phyloP scores from a whole-genome alignment of 1,140 invertebrate genomes.

The Philopotamus ludificatus region DNA sequence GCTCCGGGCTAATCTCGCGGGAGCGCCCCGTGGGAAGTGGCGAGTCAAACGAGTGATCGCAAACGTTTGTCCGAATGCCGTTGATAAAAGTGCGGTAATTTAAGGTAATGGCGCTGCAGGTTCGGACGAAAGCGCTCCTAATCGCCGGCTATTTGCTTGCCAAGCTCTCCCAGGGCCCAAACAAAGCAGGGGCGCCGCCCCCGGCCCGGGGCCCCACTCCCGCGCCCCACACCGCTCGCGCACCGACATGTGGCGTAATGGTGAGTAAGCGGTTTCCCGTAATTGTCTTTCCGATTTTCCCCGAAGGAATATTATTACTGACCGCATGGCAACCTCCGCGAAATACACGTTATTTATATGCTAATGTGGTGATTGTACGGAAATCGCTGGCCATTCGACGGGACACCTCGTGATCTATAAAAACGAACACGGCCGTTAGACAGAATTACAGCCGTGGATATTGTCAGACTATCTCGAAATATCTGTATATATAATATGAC shows the following conservation, averaged over 20 bases:
- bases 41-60: slow-evolving; percentile 7
- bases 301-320: slow-evolving; percentile 28
- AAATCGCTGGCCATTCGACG: too few relatives aligned
- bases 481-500: too few relatives aligned
- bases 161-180: slow-evolving; percentile 9
- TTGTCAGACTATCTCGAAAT: too few relatives aligned
- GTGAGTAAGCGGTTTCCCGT: slow-evolving; percentile 29
- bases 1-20: background rate
- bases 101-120: slow-evolving; percentile 18
- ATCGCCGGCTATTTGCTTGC: slow-evolving; percentile 30
- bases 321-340: slow-evolving; percentile 12
- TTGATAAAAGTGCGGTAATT: slow-evolving; percentile 32
- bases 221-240: background rate
- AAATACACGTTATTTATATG: slow-evolving; percentile 29
- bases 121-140: slow-evolving; percentile 11
- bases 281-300: slow-evolving; percentile 33
- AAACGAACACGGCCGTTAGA: too few relatives aligned
- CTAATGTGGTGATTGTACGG: slow-evolving; percentile 14
- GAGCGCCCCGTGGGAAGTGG: background rate
- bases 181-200: background rate
- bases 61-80: slow-evolving; percentile 14
- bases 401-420: too few relatives aligned
- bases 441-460: too few relatives aligned
- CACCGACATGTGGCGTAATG: background rate
- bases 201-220: background rate